Evolutionary conservation across 1,140 invertebrate species (phyloP).

Genomic region (Drosophila bifasciata): DNA sequence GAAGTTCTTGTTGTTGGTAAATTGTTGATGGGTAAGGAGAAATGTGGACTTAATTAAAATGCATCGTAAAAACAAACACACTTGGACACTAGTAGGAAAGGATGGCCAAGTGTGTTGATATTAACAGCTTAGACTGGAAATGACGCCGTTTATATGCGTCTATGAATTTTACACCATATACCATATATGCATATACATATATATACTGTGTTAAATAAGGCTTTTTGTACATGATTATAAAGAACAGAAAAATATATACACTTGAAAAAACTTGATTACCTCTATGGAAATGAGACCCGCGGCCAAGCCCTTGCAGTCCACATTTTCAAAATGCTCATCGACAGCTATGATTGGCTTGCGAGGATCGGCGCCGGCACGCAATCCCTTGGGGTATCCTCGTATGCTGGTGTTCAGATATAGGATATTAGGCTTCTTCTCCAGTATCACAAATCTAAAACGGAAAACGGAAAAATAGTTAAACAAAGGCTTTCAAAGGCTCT

Average conservation of each 20-base stretch:
- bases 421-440: slow-evolving; percentile 90
- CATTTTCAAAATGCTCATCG: slow-evolving; percentile 89
- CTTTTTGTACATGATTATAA: slow-evolving; percentile 69
- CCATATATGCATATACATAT: slow-evolving; percentile 51
- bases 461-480: slow-evolving; percentile 16
- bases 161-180: slow-evolving; percentile 67
- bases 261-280: slow-evolving; percentile 80
- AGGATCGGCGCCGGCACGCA: slow-evolving; percentile 92
- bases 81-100: slow-evolving; percentile 16
- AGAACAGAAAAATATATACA: slow-evolving; percentile 58
- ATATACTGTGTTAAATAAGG: slow-evolving; percentile 72
- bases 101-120: slow-evolving; percentile 43
- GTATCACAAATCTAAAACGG: slow-evolving; percentile 86
- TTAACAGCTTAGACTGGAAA: slow-evolving; percentile 70
- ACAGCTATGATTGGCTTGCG: slow-evolving; percentile 90
- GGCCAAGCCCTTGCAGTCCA: slow-evolving; percentile 87
- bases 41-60: slow-evolving; percentile 68
- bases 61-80: slow-evolving; percentile 28
- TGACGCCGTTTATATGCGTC: slow-evolving; percentile 54
- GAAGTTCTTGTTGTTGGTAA: slow-evolving; percentile 74
- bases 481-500: background rate
- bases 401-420: slow-evolving; percentile 93
- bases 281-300: slow-evolving; percentile 87
- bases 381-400: slow-evolving; percentile 92
- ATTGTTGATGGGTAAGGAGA: slow-evolving; percentile 54